phyloP scores from a whole-genome alignment of 1,140 invertebrate species.

The Leptinotarsa texana region DNA sequence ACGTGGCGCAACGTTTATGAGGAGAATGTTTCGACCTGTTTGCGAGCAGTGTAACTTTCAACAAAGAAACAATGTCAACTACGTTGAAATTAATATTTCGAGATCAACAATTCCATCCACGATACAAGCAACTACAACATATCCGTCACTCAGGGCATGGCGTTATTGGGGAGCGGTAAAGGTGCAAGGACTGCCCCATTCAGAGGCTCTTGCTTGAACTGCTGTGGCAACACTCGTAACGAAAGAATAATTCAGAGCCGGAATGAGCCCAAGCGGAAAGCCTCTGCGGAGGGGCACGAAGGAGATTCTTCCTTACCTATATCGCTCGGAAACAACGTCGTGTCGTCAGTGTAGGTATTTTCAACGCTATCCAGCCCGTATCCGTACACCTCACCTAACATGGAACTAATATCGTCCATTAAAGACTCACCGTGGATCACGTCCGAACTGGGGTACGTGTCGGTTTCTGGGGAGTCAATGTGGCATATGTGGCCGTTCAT shows the following conservation, averaged over 20 bases:
- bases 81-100: too few species aligned
- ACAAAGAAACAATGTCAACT: too few species aligned
- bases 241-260: not conserved
- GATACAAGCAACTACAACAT: not conserved
- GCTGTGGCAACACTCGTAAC: not conserved
- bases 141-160: conserved; percentile 22
- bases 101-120: not conserved
- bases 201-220: not conserved
- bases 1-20: too few species aligned
- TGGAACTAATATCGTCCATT: conserved; percentile 75
- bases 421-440: conserved; percentile 72
- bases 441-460: conserved; percentile 69
- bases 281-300: not conserved
- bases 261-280: not conserved
- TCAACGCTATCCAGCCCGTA: conserved; percentile 64
- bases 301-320: conserved; percentile 47
- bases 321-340: conserved; percentile 66
- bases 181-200: conserved; percentile 10
- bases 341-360: conserved; percentile 69
- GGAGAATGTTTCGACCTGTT: too few species aligned
- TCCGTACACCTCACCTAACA: conserved; percentile 68
- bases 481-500: conserved; percentile 68
- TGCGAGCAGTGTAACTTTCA: too few species aligned
- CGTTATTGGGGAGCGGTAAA: conserved; percentile 28
- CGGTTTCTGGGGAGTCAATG: conserved; percentile 81